Conservation (phyloP, 2,888 invertebrate species). For the Andrena marginata region DNA sequence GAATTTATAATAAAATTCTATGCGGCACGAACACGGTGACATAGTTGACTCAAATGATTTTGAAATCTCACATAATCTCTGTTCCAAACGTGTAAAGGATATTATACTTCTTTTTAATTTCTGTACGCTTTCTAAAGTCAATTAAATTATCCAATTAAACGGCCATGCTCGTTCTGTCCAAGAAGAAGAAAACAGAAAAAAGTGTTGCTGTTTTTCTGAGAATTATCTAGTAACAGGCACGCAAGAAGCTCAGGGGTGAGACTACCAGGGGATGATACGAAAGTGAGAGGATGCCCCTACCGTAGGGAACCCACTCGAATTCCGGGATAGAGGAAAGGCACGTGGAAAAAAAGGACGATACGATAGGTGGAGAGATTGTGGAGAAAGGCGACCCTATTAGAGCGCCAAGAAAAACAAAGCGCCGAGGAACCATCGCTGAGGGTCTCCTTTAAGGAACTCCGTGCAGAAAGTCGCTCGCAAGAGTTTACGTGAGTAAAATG, state of each 20-base stretch:
- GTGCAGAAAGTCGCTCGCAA: conserved; percentile 52
- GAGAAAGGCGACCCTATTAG: conserved; percentile 72
- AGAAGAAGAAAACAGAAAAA: neutral
- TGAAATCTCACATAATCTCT: neutral
- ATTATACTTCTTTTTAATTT: neutral
- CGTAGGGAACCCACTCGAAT: conserved; percentile 38
- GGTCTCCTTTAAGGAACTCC: conserved; percentile 77
- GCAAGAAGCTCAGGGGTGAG: neutral
- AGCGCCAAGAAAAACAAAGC: conserved; percentile 72
- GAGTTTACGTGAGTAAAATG: conserved; percentile 31
- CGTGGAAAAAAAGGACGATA: conserved; percentile 50
- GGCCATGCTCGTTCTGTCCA: neutral
- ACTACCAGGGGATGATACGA: conserved; percentile 6
- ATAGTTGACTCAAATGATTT: neutral
- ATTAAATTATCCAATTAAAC: neutral
- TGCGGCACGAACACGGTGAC: neutral
- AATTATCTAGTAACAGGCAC: conserved; percentile 13
- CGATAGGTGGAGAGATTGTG: conserved; percentile 53
- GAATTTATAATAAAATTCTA: neutral
- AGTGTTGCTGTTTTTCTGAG: conserved; percentile 10
- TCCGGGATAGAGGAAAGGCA: conserved; percentile 44
- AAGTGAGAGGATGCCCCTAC: conserved; percentile 18
- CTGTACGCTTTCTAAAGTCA: neutral
- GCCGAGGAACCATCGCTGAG: conserved; percentile 68
- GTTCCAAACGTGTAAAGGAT: neutral